Evolutionary conservation across 1,140 invertebrate genomes (phyloP), one percentile per base, ranked within the genome.

Genomic region (Drosophila takahashii): DNA sequence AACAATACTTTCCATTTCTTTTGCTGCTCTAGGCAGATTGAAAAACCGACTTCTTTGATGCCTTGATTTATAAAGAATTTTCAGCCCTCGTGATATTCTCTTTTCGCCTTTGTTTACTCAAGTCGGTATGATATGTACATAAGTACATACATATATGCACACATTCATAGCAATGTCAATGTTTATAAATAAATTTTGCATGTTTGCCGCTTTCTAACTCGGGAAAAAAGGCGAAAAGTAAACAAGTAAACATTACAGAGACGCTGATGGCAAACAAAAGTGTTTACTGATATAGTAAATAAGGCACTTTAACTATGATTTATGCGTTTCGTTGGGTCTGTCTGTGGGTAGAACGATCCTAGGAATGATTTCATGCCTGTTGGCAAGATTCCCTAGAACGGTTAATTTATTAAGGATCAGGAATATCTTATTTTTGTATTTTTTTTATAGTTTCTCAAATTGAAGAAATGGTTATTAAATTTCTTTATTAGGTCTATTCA

Each of bases 241-340:
- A 79, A 74, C 62, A 79, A 51, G 56, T 41, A 51, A 47, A 64
- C 27, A 75, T 48, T 54, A 56, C 39, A 62, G 41, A 78, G 67
- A 59, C 39, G 56, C 76, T 65, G 76, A 73, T 53, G 64, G 62
- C 75, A 74, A 65, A 66, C 57, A 62, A 69, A 62, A 42, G 47
- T 79, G 77, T 79, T 75, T 80, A 64, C 67, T 66, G 45, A 67
- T 64, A 9, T 67, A 72, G 61, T 79, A 73, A 72, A 79, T 74
- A 80, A 70, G 51, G 76, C 42, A 15, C 26, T 67, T 51, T 50
- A 48, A 51, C 62, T 26, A 66, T 66, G 42, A 66, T 64, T 62
- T 48, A 15, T 11, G 16, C 10, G 42, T 47, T 47, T n/a, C 39
- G 51, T n/a, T n/a, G 42, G 11, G 5, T 8, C 58, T n/a, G 18